These are phyloP conservation scores for Ptilorrhoa leucosticta DNA, from an alignment of 2,113 vertebrate species.

Conservation along the genomic window DNA sequence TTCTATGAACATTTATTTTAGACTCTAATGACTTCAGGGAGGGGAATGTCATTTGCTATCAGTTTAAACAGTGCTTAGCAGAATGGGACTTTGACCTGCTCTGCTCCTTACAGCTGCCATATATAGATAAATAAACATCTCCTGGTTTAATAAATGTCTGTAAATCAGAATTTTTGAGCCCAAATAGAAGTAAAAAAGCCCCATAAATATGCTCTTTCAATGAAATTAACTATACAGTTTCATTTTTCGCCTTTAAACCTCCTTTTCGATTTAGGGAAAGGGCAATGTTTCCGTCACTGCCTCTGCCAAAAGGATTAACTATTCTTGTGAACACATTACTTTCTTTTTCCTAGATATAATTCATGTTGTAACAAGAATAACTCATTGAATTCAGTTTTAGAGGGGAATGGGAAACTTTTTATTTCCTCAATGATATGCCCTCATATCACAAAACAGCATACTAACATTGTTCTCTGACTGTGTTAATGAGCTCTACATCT, in stretches of 20 bases:
- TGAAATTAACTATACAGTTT: neutral
- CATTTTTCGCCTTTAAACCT: neutral
- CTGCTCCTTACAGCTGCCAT: neutral
- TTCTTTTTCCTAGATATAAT: neutral
- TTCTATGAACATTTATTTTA: slow-evolving; percentile 40
- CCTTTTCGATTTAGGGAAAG: neutral
- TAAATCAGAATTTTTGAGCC: neutral
- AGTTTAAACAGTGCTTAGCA: slow-evolving; percentile 1
- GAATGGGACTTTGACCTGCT: slow-evolving; percentile 3
- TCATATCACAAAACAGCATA: neutral
- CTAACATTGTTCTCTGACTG: neutral
- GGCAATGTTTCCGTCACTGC: neutral
- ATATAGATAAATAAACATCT: neutral
- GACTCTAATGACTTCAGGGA: neutral
- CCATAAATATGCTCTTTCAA: neutral
- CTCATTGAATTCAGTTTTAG: neutral
- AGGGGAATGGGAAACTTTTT: neutral
- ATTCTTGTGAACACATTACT: neutral
- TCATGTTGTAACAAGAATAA: neutral
- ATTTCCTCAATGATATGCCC: neutral
- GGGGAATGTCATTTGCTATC: neutral
- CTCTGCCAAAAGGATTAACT: neutral
- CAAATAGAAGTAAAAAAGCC: neutral
- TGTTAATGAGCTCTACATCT: neutral
- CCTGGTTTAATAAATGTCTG: neutral